phyloP scores from a whole-genome alignment of 2,113 vertebrate genomes.

The Tamias sibiricus region DNA sequence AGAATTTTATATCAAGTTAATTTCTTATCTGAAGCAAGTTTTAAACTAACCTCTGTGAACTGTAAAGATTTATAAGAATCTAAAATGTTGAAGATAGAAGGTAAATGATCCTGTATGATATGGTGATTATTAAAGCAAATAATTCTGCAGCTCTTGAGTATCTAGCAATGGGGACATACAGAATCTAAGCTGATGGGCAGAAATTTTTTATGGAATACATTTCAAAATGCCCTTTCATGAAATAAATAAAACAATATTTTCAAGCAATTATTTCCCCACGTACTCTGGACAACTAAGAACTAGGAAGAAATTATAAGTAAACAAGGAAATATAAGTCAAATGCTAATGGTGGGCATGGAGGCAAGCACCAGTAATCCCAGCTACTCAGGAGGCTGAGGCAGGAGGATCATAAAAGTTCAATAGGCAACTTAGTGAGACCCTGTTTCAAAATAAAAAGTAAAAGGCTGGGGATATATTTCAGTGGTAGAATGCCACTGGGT shows the following conservation, averaged over 20 bases:
- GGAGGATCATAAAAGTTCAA: no score
- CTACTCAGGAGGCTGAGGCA: no score
- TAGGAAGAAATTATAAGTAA: constrained; percentile 22
- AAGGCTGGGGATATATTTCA: no score
- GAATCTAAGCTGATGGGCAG: constrained; percentile 33
- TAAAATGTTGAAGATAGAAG: constrained; percentile 68
- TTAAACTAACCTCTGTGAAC: constrained; percentile 66
- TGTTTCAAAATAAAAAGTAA: no score
- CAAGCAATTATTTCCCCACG: neutral
- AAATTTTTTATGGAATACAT: constrained; percentile 22
- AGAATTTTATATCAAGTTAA: constrained; percentile 66
- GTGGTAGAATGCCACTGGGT: no score
- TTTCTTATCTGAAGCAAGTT: constrained; percentile 69
- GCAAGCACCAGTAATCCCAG: no score
- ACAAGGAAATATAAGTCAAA: neutral
- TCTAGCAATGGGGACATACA: constrained; percentile 33
- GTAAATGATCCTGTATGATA: constrained; percentile 62
- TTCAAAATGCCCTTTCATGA: constrained; percentile 47
- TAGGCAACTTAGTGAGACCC: no score
- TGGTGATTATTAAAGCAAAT: constrained; percentile 63
- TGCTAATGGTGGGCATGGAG: no score
- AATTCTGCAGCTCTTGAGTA: constrained; percentile 27
- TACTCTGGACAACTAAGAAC: neutral
- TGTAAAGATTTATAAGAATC: constrained; percentile 70
- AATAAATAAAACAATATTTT: constrained; percentile 26